Evolutionary conservation across 2,797 vertebrate species (phyloP).

Genomic region (Artibeus lituratus): DNA sequence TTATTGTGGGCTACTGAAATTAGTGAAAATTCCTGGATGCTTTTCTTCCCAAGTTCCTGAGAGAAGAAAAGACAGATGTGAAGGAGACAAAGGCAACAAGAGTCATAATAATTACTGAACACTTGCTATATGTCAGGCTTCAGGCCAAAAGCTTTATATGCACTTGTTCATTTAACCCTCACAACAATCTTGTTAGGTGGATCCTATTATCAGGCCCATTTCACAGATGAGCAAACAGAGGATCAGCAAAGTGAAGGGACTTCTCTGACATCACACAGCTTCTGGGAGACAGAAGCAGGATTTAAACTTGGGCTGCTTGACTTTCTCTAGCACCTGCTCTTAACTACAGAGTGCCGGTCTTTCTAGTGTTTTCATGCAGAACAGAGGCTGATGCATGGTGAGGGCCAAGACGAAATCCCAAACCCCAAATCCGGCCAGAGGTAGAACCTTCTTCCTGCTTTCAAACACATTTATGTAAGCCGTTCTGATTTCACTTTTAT

Average conservation of each 20-base stretch:
- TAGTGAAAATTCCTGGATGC: not conserved
- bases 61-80: not conserved
- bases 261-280: not conserved
- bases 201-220: not conserved
- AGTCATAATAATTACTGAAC: not conserved
- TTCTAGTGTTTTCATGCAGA: not conserved
- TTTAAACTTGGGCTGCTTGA: accelerated
- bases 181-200: accelerated
- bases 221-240: not conserved
- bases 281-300: not conserved
- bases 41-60: not conserved
- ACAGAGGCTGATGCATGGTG: not conserved
- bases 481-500: not conserved
- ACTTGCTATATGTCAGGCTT: accelerated
- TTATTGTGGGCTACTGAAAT: not conserved
- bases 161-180: not conserved
- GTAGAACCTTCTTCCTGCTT: not conserved
- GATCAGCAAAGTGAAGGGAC: not conserved
- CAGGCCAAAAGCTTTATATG: accelerated
- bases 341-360: accelerated
- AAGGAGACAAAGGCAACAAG: not conserved
- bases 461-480: not conserved
- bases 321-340: not conserved
- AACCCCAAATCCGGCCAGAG: not conserved
- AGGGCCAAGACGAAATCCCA: not conserved